phyloP scores from a whole-genome alignment of 2,797 vertebrate species.

The Cyprinella venusta region DNA sequence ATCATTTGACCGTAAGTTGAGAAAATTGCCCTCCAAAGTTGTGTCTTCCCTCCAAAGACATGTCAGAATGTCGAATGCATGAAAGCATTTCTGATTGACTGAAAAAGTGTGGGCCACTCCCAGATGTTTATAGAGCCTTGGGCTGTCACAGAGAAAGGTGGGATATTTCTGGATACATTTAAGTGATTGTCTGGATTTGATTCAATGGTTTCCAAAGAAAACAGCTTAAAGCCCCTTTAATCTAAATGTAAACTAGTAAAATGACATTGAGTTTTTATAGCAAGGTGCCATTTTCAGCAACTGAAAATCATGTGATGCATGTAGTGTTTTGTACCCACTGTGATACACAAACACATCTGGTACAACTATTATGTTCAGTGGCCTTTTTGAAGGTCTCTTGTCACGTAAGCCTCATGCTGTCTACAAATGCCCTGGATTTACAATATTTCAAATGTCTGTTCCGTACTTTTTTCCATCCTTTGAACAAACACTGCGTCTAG shows the following conservation, averaged over 20 bases:
- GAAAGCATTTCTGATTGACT: not conserved
- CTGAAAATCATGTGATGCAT: not conserved
- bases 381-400: constrained; percentile 35
- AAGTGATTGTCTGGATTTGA: not conserved
- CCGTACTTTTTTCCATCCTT: not conserved
- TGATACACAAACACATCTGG: constrained; percentile 22
- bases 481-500: constrained; percentile 11
- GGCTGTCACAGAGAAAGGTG: not conserved
- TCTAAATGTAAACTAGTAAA: constrained; percentile 12
- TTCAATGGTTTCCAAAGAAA: not conserved
- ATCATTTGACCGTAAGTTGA: not conserved
- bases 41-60: not conserved
- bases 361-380: constrained; percentile 21
- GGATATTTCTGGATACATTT: not conserved
- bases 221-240: not conserved
- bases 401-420: constrained; percentile 25
- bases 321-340: constrained; percentile 1
- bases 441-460: constrained; percentile 31
- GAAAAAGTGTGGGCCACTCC: not conserved
- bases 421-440: constrained; percentile 28
- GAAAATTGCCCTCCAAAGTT: not conserved
- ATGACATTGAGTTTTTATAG: not conserved
- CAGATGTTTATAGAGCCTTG: not conserved
- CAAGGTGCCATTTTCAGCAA: not conserved
- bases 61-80: not conserved